phyloP scores from a whole-genome alignment of 2,113 vertebrate species.

The Hypanus sabinus region DNA sequence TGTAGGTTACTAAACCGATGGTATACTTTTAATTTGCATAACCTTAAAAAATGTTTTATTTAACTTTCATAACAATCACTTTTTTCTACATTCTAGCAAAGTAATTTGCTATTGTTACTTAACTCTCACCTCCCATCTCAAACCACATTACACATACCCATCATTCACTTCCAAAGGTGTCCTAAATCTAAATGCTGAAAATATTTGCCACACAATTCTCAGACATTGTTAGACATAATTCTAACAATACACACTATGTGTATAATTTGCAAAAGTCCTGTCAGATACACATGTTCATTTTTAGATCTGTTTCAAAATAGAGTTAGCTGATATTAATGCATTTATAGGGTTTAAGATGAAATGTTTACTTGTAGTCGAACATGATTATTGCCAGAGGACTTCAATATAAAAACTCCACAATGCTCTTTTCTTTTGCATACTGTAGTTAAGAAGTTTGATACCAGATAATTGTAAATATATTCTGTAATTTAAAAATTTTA shows the following conservation, averaged over 20 bases:
- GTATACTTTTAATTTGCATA: neutral
- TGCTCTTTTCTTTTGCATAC: neutral
- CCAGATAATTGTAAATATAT: neutral
- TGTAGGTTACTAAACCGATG: neutral
- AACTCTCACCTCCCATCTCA: neutral
- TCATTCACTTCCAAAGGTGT: neutral
- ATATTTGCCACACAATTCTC: neutral
- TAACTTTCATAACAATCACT: neutral
- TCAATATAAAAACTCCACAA: neutral
- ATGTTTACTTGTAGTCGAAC: no score
- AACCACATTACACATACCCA: conserved; percentile 12
- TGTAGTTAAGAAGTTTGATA: neutral
- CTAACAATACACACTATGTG: neutral
- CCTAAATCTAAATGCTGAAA: neutral
- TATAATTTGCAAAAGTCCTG: neutral
- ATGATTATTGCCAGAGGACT: neutral
- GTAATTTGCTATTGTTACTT: neutral
- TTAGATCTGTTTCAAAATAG: neutral
- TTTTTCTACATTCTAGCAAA: neutral
- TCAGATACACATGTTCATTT: neutral
- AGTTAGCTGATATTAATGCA: neutral
- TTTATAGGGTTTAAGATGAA: neutral
- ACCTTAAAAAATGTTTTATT: neutral
- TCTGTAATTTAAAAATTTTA: neutral
- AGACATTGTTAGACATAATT: no score